Conservation (phyloP, 2,888 invertebrate genomes). For the Thymelicus acteon region DNA sequence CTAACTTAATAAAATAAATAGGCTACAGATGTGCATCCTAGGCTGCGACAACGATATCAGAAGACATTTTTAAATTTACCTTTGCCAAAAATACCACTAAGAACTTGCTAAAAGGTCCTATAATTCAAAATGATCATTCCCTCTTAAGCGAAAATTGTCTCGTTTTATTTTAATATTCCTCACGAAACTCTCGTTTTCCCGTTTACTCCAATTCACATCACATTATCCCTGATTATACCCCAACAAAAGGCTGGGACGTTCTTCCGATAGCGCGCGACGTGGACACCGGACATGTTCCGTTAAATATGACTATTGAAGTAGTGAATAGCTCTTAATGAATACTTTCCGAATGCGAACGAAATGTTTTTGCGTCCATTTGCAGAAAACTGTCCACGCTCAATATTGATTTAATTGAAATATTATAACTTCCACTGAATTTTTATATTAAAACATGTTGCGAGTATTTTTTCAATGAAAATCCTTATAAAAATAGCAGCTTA, state of each 20-base stretch:
- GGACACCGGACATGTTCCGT: background rate
- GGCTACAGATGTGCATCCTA: too few species aligned
- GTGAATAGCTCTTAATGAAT: slow-evolving; percentile 27
- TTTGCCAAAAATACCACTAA: background rate
- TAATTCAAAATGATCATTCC: background rate
- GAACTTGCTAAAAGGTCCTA: background rate
- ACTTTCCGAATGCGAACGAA: slow-evolving; percentile 18
- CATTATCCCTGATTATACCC: slow-evolving; percentile 13
- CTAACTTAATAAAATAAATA: too few species aligned
- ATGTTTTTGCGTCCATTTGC: slow-evolving; percentile 17
- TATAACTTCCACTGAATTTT: background rate
- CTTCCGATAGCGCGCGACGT: background rate
- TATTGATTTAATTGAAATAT: slow-evolving; percentile 1
- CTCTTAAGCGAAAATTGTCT: background rate
- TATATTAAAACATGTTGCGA: background rate
- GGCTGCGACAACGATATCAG: too few species aligned
- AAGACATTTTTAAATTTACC: background rate
- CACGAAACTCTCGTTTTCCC: slow-evolving; percentile 1
- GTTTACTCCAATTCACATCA: slow-evolving; percentile 5
- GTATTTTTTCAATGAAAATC: too few species aligned
- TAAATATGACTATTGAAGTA: slow-evolving; percentile 22
- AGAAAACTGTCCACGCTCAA: background rate
- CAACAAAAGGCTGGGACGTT: slow-evolving; percentile 9
- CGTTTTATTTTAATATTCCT: background rate
- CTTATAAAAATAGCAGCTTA: too few species aligned